Conservation (phyloP, 2,888 invertebrate species). For the Plagiodera versicolora region DNA sequence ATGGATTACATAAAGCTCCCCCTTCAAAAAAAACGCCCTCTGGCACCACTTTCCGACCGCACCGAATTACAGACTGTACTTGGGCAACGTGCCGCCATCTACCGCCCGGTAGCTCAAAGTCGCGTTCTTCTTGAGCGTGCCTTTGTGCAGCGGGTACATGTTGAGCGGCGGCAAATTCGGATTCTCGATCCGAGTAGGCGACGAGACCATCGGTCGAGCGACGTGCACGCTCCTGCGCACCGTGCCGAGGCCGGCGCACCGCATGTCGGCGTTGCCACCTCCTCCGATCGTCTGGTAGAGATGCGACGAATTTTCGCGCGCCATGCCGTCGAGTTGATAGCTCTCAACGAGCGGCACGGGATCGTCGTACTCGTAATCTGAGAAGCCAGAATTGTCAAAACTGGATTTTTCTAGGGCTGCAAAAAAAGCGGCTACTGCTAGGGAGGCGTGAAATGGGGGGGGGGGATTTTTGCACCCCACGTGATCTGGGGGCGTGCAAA, state of each 20-base stretch:
- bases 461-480: no score
- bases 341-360: conserved; percentile 75
- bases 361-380: conserved; percentile 81
- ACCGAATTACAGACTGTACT: conserved; percentile 42
- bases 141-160: conserved; percentile 59
- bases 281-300: conserved; percentile 38
- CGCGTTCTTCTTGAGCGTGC: conserved; percentile 41
- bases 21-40: no score
- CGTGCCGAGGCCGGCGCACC: conserved; percentile 54
- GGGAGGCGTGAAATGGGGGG: background rate
- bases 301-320: conserved; percentile 57
- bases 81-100: conserved; percentile 44
- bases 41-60: background rate
- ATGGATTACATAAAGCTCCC: no score
- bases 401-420: conserved; percentile 44
- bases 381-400: conserved; percentile 74
- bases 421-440: conserved; percentile 21
- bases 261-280: conserved; percentile 50
- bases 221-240: conserved; percentile 53
- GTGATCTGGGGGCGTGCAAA: no score
- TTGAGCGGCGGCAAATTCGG: conserved; percentile 81
- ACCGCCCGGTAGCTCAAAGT: conserved; percentile 43
- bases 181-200: conserved; percentile 79
- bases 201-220: conserved; percentile 70
- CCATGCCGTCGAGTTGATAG: conserved; percentile 65